These are phyloP conservation scores for Neuroterus valhalla DNA, from an alignment of 1,140 invertebrate genomes.

Conservation along the genomic window DNA sequence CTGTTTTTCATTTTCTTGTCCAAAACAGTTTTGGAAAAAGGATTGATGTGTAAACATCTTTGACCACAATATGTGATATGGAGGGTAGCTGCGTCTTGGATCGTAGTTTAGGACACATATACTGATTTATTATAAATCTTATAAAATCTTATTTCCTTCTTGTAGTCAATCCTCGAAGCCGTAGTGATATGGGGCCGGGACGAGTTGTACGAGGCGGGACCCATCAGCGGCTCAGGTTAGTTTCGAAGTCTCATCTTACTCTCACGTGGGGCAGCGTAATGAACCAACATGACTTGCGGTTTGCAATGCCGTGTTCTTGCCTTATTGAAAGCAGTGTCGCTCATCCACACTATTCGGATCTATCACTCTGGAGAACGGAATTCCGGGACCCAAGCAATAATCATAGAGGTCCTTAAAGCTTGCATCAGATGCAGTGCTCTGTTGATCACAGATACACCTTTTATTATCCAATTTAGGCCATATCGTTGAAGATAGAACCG, in stretches of 20 bases:
- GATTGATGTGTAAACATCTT: too few relatives aligned
- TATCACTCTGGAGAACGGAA: slow-evolving; percentile 35
- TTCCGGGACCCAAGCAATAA: slow-evolving; percentile 10
- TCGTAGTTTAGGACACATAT: too few relatives aligned
- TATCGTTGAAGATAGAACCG: not conserved
- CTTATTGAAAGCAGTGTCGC: slow-evolving; percentile 73
- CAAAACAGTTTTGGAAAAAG: too few relatives aligned
- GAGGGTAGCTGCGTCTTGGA: too few relatives aligned
- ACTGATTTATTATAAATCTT: too few relatives aligned
- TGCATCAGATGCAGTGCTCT: slow-evolving; percentile 33
- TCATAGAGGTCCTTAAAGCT: slow-evolving; percentile 29
- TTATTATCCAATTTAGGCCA: slow-evolving; percentile 41
- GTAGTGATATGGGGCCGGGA: not conserved
- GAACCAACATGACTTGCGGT: slow-evolving; percentile 72
- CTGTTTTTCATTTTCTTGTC: too few relatives aligned
- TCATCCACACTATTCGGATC: slow-evolving; percentile 57
- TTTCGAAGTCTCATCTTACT: slow-evolving; percentile 68
- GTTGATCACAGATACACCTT: slow-evolving; percentile 38
- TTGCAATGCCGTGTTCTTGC: slow-evolving; percentile 68
- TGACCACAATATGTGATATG: too few relatives aligned
- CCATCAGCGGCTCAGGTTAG: slow-evolving; percentile 60
- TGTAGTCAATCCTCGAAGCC: too few relatives aligned
- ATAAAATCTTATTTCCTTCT: too few relatives aligned
- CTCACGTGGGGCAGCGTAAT: slow-evolving; percentile 69
- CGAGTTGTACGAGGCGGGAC: slow-evolving; percentile 50